These are phyloP conservation scores for Cherax quadricarinatus DNA, from an alignment of 1,140 invertebrate genomes.

Conservation along the genomic window DNA sequence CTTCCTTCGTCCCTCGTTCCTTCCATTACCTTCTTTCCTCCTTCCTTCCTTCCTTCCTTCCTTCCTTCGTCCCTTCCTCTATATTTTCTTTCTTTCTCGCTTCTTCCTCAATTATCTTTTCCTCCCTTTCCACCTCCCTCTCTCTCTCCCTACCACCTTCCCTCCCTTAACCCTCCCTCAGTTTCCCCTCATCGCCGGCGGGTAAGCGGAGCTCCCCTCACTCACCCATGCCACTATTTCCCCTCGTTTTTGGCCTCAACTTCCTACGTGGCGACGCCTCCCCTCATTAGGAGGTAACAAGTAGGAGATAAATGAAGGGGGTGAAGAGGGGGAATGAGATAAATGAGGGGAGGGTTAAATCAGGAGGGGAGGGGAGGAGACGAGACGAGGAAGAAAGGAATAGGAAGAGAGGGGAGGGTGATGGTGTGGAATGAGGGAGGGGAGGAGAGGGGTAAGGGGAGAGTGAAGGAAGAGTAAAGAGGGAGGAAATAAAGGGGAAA, in stretches of 20 bases:
- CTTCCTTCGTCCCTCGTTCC: not conserved
- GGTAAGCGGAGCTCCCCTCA: constrained; percentile 34
- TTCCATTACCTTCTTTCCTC: not conserved
- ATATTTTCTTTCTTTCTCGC: not conserved
- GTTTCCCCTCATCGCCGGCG: constrained; percentile 24
- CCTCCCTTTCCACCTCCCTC: not conserved
- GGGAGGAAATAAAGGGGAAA: too few species aligned
- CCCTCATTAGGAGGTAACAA: constrained; percentile 65
- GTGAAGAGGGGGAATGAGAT: not conserved
- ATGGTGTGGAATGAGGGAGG: too few species aligned
- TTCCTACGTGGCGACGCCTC: constrained; percentile 40
- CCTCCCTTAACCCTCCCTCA: not conserved
- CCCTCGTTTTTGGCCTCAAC: constrained; percentile 48
- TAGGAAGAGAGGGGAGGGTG: too few species aligned
- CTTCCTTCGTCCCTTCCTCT: not conserved
- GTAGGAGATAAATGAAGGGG: constrained; percentile 53
- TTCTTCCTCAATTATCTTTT: not conserved
- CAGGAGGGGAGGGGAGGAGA: not conserved
- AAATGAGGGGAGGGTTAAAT: not conserved
- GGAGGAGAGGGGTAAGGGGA: too few species aligned
- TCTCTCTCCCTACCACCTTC: not conserved
- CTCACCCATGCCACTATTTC: constrained; percentile 32
- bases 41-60: not conserved
- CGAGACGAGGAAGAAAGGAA: not conserved
- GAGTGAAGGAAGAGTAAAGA: too few species aligned